Evolutionary conservation across 2,113 vertebrate genomes (phyloP).

Genomic region (Eolophus roseicapilla): DNA sequence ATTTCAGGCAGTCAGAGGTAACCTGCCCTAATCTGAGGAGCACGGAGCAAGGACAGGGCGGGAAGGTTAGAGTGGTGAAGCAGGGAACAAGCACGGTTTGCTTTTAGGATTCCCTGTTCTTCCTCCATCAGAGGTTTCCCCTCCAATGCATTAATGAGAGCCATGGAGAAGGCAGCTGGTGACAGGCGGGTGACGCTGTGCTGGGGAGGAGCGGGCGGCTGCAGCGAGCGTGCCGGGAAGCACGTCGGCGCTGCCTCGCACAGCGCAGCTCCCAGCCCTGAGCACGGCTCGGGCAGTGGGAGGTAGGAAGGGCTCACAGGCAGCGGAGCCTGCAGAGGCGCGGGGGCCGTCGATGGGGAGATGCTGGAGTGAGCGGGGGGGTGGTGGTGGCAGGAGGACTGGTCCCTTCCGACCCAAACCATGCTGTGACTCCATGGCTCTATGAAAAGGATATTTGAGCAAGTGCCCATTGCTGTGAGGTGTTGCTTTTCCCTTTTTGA

Average conservation of each 20-base stretch:
- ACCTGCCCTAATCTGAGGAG: not conserved
- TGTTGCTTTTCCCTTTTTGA: not conserved
- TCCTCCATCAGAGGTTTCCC: not conserved
- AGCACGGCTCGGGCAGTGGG: not conserved
- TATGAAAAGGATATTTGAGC: not conserved
- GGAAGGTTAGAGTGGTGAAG: accelerated
- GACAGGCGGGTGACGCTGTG: accelerated
- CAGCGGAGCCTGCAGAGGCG: accelerated
- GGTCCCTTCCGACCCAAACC: not conserved
- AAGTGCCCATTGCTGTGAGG: not conserved
- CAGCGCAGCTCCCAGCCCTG: accelerated
- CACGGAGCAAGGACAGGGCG: accelerated
- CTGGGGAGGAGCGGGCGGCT: not conserved
- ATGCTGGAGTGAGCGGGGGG: not conserved
- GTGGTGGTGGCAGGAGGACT: no score
- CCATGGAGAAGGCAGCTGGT: not conserved
- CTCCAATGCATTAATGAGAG: accelerated
- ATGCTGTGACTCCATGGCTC: not conserved
- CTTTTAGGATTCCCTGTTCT: not conserved
- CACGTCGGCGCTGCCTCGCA: not conserved
- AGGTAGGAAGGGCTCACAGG: not conserved
- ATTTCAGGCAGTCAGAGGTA: not conserved
- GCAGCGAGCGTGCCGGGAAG: not conserved
- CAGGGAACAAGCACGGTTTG: not conserved
- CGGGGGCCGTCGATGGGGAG: accelerated